phyloP scores from a whole-genome alignment of 2,888 invertebrate genomes.

The Limenitis camilla region DNA sequence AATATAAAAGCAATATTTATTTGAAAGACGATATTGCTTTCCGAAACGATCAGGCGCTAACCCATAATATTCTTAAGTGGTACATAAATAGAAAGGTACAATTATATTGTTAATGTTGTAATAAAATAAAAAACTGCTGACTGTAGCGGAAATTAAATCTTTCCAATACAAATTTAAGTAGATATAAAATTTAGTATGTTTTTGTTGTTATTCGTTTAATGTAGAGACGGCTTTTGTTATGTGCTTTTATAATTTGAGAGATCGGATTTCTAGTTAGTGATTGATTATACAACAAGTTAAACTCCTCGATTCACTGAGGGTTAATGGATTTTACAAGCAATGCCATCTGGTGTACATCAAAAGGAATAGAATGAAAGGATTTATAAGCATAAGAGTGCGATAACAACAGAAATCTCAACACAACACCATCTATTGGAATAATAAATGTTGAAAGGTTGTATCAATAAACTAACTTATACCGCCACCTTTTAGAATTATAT shows the following conservation, averaged over 20 bases:
- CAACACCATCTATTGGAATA: too few relatives aligned
- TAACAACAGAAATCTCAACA: too few relatives aligned
- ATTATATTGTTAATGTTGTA: conserved; percentile 51
- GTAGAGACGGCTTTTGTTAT: conserved; percentile 26
- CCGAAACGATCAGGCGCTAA: conserved; percentile 43
- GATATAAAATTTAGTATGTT: conserved; percentile 52
- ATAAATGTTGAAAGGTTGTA: too few relatives aligned
- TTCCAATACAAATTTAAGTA: conserved; percentile 51
- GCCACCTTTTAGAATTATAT: too few relatives aligned
- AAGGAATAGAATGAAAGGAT: too few relatives aligned
- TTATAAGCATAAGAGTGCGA: too few relatives aligned
- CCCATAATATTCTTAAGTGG: conserved; percentile 29
- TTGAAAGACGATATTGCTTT: conserved; percentile 38
- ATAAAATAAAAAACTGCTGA: conserved; percentile 64
- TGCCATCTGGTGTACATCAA: too few relatives aligned
- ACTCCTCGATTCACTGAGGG: too few relatives aligned
- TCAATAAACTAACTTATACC: too few relatives aligned
- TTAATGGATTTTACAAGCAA: too few relatives aligned
- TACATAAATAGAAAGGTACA: conserved; percentile 27
- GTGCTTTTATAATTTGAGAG: neutral
- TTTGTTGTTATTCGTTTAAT: conserved; percentile 32
- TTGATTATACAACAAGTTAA: too few relatives aligned
- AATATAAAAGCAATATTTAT: conserved; percentile 24
- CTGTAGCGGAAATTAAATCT: conserved; percentile 56
- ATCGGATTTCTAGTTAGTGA: too few relatives aligned